Evolutionary conservation across 2,113 vertebrate species (phyloP), one percentile per base, ranked within the genome.

Genomic region (Syngnathus typhle): DNA sequence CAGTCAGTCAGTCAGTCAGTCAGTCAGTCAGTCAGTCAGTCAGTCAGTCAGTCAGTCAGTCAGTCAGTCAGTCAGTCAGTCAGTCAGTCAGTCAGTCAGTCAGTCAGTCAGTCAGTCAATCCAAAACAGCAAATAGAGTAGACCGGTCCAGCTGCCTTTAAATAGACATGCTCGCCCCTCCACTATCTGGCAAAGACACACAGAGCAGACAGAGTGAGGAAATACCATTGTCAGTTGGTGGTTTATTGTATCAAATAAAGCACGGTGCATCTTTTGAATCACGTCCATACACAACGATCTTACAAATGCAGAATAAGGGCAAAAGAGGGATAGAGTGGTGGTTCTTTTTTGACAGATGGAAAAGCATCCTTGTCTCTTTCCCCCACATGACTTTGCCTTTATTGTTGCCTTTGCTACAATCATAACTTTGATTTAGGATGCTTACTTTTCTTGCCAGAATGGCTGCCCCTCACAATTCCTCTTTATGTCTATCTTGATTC

Each of bases 181-280:
- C 67, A 61, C 75, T 55, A 38, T 68, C 78, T 84, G 78, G 72
- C 75, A 82, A 71, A 86, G 39, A 79, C 68, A 82, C 82, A 84
- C 68, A 76, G 7, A 74, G 73, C 38, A 63, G 65, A 80, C 46
- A 64, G 76, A 68, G 74, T 75, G 80, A 88, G 82, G 85, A 85
- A 82, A 86, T 80, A 84, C 85, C 80, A 76, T 2, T 68, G 63
- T 60, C 81, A 87, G 72, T 85, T 75, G 74, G 71, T 71, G 85
- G 75, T 76, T 75, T 70, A 75, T 73, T 79, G 66, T 78, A 52
- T 75, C 11, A 71, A 66, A 82, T 65, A 38, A 32, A 74, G 54
- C 62, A 38, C 66, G 69, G 64, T 7, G 58, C 54, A 59, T 77
- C 27, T 70, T 61, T 62, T 75, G 43, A 38, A 77, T 62, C 70